Conservation (phyloP, 1,140 invertebrate genomes). For the Eupeodes corollae region DNA sequence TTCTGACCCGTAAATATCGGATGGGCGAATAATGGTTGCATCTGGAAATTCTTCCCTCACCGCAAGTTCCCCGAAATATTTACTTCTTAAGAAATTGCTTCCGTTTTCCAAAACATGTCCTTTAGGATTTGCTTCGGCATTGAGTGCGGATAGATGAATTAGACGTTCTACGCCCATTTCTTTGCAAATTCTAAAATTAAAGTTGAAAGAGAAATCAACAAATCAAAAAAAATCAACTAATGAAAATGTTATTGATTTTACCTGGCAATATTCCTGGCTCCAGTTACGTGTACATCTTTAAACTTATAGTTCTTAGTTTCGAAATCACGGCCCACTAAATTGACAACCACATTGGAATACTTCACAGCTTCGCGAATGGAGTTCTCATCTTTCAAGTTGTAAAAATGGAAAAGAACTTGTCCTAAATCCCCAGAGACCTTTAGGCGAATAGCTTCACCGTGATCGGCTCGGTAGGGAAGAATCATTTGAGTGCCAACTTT, state of each 20-base stretch:
- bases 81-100: conserved; percentile 57
- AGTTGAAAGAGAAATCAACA: neutral
- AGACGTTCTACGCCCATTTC: conserved; percentile 71
- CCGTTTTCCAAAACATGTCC: conserved; percentile 50
- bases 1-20: conserved; percentile 79
- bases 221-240: neutral
- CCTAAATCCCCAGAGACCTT: conserved; percentile 90
- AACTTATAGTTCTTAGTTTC: conserved; percentile 84
- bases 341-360: conserved; percentile 96
- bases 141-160: conserved; percentile 74
- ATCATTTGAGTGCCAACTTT: conserved; percentile 82
- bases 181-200: conserved; percentile 48
- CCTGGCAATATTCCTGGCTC: conserved; percentile 59
- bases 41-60: conserved; percentile 91
- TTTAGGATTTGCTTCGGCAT: conserved; percentile 53
- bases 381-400: conserved; percentile 76
- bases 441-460: conserved; percentile 60
- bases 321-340: conserved; percentile 83
- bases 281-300: conserved; percentile 68
- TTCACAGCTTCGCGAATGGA: conserved; percentile 75
- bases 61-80: conserved; percentile 74
- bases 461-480: conserved; percentile 81
- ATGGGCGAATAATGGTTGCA: conserved; percentile 84
- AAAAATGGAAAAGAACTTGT: conserved; percentile 86
- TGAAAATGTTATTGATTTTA: no score